phyloP scores from a whole-genome alignment of 2,888 invertebrate genomes.

The Megaustenia siamemsis region DNA sequence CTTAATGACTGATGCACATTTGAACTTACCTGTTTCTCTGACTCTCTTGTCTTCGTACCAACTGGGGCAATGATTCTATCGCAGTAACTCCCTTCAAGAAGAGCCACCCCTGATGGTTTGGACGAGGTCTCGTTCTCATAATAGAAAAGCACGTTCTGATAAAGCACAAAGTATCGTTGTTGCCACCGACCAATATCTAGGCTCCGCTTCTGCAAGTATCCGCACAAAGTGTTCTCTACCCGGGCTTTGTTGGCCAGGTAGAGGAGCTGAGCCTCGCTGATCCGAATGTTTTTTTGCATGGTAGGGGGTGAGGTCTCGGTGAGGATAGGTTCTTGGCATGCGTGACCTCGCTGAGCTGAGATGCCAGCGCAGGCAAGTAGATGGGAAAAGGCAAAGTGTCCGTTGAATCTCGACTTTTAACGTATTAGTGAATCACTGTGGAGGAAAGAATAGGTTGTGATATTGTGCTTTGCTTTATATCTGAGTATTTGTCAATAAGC shows the following conservation, averaged over 20 bases:
- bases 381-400: too few species aligned
- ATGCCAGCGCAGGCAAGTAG: neutral
- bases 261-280: constrained; percentile 89
- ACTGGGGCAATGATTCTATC: constrained; percentile 77
- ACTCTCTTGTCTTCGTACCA: constrained; percentile 71
- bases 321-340: neutral
- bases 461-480: too few species aligned
- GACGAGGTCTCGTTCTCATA: constrained; percentile 90
- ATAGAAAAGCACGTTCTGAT: constrained; percentile 93
- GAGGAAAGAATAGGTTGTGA: neutral
- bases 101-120: constrained; percentile 90
- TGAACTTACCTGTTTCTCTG: constrained; percentile 76
- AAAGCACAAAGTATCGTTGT: constrained; percentile 81
- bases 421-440: neutral
- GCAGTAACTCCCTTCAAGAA: constrained; percentile 91
- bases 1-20: too few species aligned
- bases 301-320: constrained; percentile 29
- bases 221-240: constrained; percentile 89
- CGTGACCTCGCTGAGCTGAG: neutral
- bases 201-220: constrained; percentile 91
- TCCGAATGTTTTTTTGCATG: constrained; percentile 90
- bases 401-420: neutral
- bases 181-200: constrained; percentile 94
- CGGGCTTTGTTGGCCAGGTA: constrained; percentile 92
- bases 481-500: too few species aligned